Evolutionary conservation across 2,797 vertebrate species (phyloP).

Genomic region (Sebastolobus altivelis): DNA sequence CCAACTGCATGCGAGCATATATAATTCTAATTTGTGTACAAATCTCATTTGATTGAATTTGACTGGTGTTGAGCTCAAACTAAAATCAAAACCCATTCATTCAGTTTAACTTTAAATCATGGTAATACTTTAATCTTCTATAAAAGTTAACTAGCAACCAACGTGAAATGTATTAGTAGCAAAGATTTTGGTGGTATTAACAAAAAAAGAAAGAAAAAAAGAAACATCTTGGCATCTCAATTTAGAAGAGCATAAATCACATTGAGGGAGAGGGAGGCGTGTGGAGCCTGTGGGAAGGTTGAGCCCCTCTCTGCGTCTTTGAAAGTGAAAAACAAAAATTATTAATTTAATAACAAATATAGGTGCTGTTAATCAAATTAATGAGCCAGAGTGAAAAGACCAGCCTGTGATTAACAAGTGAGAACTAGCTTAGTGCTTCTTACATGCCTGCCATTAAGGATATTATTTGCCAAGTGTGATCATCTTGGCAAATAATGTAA

Average conservation of each 20-base stretch:
- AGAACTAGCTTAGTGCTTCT: slow-evolving; percentile 43
- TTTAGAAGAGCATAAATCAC: slow-evolving; percentile 77
- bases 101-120: neutral
- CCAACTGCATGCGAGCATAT: neutral
- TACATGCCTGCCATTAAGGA: slow-evolving; percentile 32
- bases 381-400: slow-evolving; percentile 60
- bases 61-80: neutral
- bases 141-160: slow-evolving; percentile 12
- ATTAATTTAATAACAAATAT: slow-evolving; percentile 72
- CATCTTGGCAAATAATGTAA: slow-evolving; percentile 44
- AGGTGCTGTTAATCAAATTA: slow-evolving; percentile 73
- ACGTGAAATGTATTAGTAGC: slow-evolving; percentile 5
- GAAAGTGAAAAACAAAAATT: slow-evolving; percentile 63
- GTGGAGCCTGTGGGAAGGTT: slow-evolving; percentile 76
- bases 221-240: slow-evolving; percentile 65
- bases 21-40: neutral
- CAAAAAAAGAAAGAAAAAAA: neutral
- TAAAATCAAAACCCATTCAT: slow-evolving; percentile 1
- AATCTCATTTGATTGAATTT: slow-evolving; percentile 5
- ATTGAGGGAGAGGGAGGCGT: slow-evolving; percentile 32
- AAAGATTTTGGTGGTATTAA: slow-evolving; percentile 16
- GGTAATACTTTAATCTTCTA: slow-evolving; percentile 1
- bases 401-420: slow-evolving; percentile 59
- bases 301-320: slow-evolving; percentile 58
- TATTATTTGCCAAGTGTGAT: slow-evolving; percentile 41